Conservation (phyloP, 2,888 invertebrate species). For the Agrochola circellaris region DNA sequence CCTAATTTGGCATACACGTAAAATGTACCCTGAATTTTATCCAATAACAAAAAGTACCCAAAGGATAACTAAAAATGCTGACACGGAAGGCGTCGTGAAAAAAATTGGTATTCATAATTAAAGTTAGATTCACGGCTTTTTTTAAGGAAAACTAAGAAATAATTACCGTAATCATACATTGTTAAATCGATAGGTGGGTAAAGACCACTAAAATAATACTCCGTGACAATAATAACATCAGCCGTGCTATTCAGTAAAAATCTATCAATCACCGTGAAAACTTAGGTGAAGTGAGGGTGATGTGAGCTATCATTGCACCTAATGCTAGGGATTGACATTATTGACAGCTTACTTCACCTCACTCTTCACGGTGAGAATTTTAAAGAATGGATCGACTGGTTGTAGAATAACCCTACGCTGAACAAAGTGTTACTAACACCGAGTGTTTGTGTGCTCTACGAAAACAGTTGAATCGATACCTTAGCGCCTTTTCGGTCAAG, state of each 20-base stretch:
- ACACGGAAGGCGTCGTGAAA: not conserved
- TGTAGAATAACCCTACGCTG: conserved; percentile 26
- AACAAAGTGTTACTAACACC: conserved; percentile 19
- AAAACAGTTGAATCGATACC: conserved; percentile 65
- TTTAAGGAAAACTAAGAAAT: not conserved
- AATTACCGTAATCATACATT: not conserved
- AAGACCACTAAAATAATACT: no score
- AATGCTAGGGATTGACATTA: no score
- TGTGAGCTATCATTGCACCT: no score
- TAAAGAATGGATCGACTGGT: no score
- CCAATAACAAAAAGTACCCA: not conserved
- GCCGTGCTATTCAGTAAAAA: no score
- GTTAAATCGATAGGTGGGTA: not conserved
- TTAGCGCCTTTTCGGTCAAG: conserved; percentile 56
- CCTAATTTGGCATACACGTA: not conserved
- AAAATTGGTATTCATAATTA: not conserved
- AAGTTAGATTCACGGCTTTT: not conserved
- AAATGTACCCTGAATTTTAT: not conserved
- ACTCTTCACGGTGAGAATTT: no score
- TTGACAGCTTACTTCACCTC: no score
- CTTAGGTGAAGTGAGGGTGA: no score
- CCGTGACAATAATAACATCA: not conserved
- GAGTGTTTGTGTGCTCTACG: conserved; percentile 54
- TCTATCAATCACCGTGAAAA: no score
- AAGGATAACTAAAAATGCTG: not conserved